Conservation (phyloP, 2,888 invertebrate genomes). For the Melanotus villosus region DNA sequence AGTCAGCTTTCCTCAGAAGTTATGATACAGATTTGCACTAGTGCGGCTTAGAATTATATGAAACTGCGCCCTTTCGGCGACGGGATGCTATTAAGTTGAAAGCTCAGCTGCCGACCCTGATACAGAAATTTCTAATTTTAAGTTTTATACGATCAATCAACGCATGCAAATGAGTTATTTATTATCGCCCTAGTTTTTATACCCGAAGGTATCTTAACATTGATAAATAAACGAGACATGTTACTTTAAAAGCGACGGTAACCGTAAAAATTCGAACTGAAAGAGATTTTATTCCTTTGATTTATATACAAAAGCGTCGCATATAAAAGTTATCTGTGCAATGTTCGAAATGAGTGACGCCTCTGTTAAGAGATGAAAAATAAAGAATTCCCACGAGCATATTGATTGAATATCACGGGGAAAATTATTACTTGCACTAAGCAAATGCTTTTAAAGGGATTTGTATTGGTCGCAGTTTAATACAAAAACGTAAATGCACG, state of each 20-base stretch:
- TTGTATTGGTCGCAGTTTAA: neutral
- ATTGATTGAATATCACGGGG: neutral
- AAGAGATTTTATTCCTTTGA: neutral
- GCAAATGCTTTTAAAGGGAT: neutral
- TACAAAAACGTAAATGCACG: too few species aligned
- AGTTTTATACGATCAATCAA: constrained; percentile 13
- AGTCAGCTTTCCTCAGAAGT: neutral
- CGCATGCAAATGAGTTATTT: constrained; percentile 11
- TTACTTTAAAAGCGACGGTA: neutral
- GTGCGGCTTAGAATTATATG: constrained; percentile 9
- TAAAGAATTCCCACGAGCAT: constrained; percentile 10
- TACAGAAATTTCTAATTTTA: constrained; percentile 12
- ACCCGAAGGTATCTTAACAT: neutral
- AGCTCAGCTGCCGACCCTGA: constrained; percentile 5
- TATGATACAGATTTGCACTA: constrained; percentile 11
- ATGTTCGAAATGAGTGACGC: constrained; percentile 3
- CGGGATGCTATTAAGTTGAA: neutral
- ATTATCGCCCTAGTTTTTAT: neutral
- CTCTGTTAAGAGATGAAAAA: neutral
- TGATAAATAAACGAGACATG: neutral
- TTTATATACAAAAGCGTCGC: constrained; percentile 13
- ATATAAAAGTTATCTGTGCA: constrained; percentile 7
- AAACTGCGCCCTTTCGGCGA: constrained; percentile 14
- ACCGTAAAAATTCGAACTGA: neutral
- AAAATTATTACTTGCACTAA: neutral